phyloP scores from a whole-genome alignment of 1,140 invertebrate genomes.

The Pteromalus puparum region DNA sequence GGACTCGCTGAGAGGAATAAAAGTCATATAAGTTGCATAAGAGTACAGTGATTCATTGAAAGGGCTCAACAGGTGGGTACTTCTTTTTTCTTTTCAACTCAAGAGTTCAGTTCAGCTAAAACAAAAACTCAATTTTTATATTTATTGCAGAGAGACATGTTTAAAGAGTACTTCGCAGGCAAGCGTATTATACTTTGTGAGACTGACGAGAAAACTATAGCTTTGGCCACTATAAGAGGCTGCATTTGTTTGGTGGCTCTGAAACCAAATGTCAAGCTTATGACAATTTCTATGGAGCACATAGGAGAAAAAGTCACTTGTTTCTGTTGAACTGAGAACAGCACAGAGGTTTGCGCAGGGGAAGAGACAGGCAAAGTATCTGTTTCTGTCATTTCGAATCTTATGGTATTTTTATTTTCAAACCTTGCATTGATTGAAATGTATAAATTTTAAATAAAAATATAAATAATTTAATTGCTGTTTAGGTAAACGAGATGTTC shows the following conservation, averaged over 20 bases:
- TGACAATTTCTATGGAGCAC: conserved; percentile 76
- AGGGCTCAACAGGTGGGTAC: too few relatives aligned
- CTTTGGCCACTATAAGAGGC: conserved; percentile 82
- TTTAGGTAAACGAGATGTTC: conserved; percentile 77
- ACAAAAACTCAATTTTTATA: too few relatives aligned
- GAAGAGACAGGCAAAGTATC: conserved; percentile 82
- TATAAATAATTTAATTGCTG: conserved; percentile 6
- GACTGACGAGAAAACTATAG: conserved; percentile 85
- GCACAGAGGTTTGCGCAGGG: conserved; percentile 80
- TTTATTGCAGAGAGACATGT: too few relatives aligned
- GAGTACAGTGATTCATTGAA: too few relatives aligned
- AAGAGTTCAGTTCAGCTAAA: too few relatives aligned
- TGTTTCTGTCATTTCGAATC: conserved; percentile 79
- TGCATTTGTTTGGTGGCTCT: conserved; percentile 76
- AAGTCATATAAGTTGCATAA: too few relatives aligned
- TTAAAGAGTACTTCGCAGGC: too few relatives aligned
- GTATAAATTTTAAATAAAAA: conserved; percentile 15
- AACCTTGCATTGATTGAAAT: neutral
- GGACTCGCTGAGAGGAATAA: too few relatives aligned
- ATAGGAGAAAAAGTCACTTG: conserved; percentile 79
- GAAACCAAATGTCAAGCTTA: conserved; percentile 66
- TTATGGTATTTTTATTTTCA: conserved; percentile 76
- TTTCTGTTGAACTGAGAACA: conserved; percentile 80
- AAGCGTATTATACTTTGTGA: too few relatives aligned
- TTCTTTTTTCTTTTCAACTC: too few relatives aligned